Conservation (phyloP, 1,140 invertebrate genomes). For the Lepidurus couesii region DNA sequence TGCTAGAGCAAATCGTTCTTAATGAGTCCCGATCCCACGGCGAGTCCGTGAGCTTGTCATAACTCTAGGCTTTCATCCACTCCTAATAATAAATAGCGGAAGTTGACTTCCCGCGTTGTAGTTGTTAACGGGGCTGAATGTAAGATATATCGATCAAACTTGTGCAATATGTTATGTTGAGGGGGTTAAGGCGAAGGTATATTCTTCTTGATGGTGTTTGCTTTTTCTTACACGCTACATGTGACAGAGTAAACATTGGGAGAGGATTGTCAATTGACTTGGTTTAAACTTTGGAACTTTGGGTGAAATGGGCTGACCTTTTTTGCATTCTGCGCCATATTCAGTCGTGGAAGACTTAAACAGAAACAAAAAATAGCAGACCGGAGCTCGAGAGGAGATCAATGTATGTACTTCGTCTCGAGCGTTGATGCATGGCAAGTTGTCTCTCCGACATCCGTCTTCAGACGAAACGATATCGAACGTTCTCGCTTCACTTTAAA, state of each 20-base stretch:
- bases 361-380: not conserved
- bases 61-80: no score
- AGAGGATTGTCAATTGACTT: no score
- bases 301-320: no score
- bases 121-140: not conserved
- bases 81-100: not conserved
- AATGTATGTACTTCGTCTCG: constrained; percentile 6
- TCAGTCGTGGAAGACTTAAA: not conserved
- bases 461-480: not conserved
- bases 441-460: not conserved
- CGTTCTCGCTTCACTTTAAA: not conserved
- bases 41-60: no score
- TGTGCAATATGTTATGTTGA: not conserved
- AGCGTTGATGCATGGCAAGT: constrained; percentile 17
- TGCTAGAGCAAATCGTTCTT: constrained; percentile 4
- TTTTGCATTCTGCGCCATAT: no score
- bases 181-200: no score
- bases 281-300: no score
- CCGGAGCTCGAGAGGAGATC: not conserved
- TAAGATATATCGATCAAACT: not conserved
- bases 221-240: no score
- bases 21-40: not conserved
- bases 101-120: not conserved
- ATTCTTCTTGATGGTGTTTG: no score
- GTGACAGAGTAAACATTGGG: no score